Conservation (phyloP, 2,113 vertebrate genomes). For the Damaliscus lunatus region DNA sequence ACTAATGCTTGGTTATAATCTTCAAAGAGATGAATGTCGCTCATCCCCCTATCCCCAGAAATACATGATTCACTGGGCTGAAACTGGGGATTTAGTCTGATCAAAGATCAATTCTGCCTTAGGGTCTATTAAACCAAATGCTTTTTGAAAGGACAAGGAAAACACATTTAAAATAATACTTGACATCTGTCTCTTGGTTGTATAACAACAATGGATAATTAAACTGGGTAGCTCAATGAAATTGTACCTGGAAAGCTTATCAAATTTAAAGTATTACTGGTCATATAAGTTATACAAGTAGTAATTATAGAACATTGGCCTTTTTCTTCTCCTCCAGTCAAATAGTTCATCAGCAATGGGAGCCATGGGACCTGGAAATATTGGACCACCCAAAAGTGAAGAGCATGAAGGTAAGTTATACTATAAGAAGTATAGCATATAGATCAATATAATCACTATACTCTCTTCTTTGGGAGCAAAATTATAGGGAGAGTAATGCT, state of each 20-base stretch:
- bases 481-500: neutral
- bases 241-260: slow-evolving; percentile 13
- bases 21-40: slow-evolving; percentile 42
- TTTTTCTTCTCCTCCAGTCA: slow-evolving; percentile 32
- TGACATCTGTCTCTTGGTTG: slow-evolving; percentile 23
- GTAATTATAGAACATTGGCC: slow-evolving; percentile 19
- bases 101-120: slow-evolving; percentile 38
- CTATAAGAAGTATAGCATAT: neutral
- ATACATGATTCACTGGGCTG: slow-evolving; percentile 32
- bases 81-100: slow-evolving; percentile 42
- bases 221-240: neutral
- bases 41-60: neutral
- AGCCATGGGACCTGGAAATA: slow-evolving; percentile 63
- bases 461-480: slow-evolving; percentile 14
- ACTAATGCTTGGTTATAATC: slow-evolving; percentile 22
- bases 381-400: slow-evolving; percentile 55
- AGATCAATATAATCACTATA: neutral
- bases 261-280: slow-evolving; percentile 24
- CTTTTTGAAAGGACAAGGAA: slow-evolving; percentile 53
- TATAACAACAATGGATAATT: slow-evolving; percentile 38
- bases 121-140: slow-evolving; percentile 49
- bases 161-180: slow-evolving; percentile 50
- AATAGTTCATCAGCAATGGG: neutral
- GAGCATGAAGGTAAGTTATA: slow-evolving; percentile 38
- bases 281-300: neutral